These are phyloP conservation scores for Bolinopsis microptera DNA, from an alignment of 37 sponge, comb jelly and placozoan species.

Conservation along the genomic window DNA sequence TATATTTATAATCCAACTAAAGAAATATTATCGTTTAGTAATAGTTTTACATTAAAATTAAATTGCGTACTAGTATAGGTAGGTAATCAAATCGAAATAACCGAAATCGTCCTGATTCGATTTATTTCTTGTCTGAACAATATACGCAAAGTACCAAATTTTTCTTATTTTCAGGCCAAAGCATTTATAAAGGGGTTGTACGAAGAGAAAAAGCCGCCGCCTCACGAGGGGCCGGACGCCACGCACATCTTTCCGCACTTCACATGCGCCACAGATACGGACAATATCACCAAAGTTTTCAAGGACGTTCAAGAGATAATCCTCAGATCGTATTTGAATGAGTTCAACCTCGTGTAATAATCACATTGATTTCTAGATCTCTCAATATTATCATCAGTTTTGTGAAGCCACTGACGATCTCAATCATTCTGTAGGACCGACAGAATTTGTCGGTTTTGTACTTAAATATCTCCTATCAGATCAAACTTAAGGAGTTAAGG, in stretches of 20 bases:
- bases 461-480: no score
- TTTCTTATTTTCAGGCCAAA: not conserved
- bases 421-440: not conserved
- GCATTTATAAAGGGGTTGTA: not conserved
- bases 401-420: not conserved
- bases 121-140: no score
- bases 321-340: constrained; percentile 24
- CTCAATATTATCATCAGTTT: not conserved
- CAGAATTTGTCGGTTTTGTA: no score
- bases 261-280: constrained; percentile 46
- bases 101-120: no score
- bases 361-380: not conserved
- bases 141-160: no score
- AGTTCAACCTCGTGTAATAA: constrained; percentile 17
- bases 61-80: no score
- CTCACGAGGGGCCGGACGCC: constrained; percentile 16
- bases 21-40: not conserved
- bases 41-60: not conserved
- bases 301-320: constrained; percentile 38
- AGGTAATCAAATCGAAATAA: no score
- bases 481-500: no score
- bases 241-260: constrained; percentile 37
- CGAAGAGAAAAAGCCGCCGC: constrained; percentile 10
- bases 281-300: constrained; percentile 58
- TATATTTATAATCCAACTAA: no score